Percentiles rank a stretch among this genome's conserved stretches.
Conservation (phyloP, 2,888 invertebrate genomes). For the Physocephala rufipes region DNA sequence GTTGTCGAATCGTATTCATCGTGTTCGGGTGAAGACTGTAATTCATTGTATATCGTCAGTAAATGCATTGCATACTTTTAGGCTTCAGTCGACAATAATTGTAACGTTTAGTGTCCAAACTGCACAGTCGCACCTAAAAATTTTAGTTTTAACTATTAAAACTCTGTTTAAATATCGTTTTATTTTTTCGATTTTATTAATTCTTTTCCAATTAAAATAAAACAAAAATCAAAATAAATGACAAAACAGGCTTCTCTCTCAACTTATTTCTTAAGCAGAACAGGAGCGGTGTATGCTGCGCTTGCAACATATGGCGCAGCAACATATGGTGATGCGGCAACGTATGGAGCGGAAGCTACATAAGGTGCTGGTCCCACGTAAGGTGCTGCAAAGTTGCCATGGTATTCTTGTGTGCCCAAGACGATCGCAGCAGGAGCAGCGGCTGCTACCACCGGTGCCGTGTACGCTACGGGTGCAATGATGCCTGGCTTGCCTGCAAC, state of each 20-base stretch:
- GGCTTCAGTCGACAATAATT: background rate
- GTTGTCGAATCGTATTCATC: too few relatives aligned
- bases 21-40: too few relatives aligned
- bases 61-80: background rate
- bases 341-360: slow-evolving; percentile 39
- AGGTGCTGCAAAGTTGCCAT: slow-evolving; percentile 63
- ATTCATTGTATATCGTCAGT: background rate
- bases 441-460: slow-evolving; percentile 52
- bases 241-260: background rate
- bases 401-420: slow-evolving; percentile 68
- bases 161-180: background rate
- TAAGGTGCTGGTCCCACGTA: slow-evolving; percentile 56
- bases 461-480: slow-evolving; percentile 59
- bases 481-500: slow-evolving; percentile 60
- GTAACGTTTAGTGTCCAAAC: background rate
- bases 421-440: slow-evolving; percentile 45
- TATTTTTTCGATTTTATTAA: background rate
- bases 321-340: slow-evolving; percentile 40
- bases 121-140: too few relatives aligned
- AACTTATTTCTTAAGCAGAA: slow-evolving; percentile 56
- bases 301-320: slow-evolving; percentile 50
- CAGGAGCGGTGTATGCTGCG: slow-evolving; percentile 48
- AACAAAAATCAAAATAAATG: background rate
- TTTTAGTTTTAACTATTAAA: too few relatives aligned
- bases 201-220: too few relatives aligned